A percentile compares a stretch with the other conserved stretches of the same genome.
phyloP scores from a whole-genome alignment of 2,888 invertebrate genomes.

The Boloria euphrosyne region DNA sequence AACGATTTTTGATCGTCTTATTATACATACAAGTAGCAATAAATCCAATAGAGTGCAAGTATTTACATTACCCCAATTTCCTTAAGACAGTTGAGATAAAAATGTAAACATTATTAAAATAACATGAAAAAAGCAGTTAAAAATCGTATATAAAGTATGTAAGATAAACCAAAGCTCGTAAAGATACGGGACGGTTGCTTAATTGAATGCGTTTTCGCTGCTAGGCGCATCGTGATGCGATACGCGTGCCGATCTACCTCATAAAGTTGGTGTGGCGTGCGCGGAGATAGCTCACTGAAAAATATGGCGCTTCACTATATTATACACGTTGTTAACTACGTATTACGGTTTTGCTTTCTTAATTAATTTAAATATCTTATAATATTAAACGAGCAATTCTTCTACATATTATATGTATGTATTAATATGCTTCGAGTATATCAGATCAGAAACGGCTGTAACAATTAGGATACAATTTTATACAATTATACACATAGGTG shows the following conservation, averaged over 20 bases:
- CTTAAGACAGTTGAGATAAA: too few species aligned
- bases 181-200: conserved; percentile 21
- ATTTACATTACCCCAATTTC: too few species aligned
- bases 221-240: conserved; percentile 52
- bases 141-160: neutral
- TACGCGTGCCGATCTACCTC: conserved; percentile 48
- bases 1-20: too few species aligned
- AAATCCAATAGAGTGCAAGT: too few species aligned
- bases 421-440: too few species aligned
- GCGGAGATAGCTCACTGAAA: conserved; percentile 64
- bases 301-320: conserved; percentile 61
- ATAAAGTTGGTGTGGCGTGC: conserved; percentile 70
- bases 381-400: too few species aligned
- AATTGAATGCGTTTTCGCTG: conserved; percentile 36
- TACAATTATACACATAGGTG: too few species aligned
- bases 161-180: conserved; percentile 16
- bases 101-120: neutral
- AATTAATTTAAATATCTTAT: neutral
- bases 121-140: neutral
- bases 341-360: neutral
- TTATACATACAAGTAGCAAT: too few species aligned
- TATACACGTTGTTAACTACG: neutral
- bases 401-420: too few species aligned
- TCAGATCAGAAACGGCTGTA: too few species aligned
- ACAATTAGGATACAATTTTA: too few species aligned